phyloP scores from a whole-genome alignment of 2,113 vertebrate species.

The Parus major region DNA sequence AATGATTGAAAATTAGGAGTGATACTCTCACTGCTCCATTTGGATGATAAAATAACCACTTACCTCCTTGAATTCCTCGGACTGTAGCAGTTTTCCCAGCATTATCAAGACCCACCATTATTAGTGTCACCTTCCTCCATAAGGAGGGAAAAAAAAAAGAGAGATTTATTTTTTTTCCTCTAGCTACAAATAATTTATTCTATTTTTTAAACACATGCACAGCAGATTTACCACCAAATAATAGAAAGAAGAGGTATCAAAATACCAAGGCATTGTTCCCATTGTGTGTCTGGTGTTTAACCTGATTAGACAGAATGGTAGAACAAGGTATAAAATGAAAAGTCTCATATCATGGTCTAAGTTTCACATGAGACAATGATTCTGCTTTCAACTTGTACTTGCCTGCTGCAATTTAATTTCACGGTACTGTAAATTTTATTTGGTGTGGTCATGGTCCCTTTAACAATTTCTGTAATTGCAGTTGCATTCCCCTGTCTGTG shows the following conservation, averaged over 20 bases:
- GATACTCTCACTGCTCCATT: not conserved
- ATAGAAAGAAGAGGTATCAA: not conserved
- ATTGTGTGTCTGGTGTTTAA: not conserved
- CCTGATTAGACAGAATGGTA: not conserved
- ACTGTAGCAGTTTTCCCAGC: conserved; percentile 93
- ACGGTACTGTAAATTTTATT: not conserved
- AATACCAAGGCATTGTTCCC: not conserved
- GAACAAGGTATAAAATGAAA: not conserved
- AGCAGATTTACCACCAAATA: not conserved
- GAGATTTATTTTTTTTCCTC: not conserved
- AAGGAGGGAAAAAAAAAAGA: conserved; percentile 13
- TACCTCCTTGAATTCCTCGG: conserved; percentile 95
- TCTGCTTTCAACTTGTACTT: not conserved
- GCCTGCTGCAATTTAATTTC: not conserved
- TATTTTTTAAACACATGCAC: not conserved
- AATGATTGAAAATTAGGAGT: not conserved
- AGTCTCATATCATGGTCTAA: not conserved
- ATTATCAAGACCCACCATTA: conserved; percentile 97
- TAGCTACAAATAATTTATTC: not conserved
- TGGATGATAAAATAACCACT: not conserved
- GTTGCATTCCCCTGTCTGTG: not conserved
- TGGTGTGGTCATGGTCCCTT: not conserved
- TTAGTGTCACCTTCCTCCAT: conserved; percentile 92
- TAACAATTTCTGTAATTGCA: not conserved
- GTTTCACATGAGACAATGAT: not conserved